Base-by-base conservation (phyloP, 2,113 vertebrate genomes). In the Xerus inauris region DNA sequence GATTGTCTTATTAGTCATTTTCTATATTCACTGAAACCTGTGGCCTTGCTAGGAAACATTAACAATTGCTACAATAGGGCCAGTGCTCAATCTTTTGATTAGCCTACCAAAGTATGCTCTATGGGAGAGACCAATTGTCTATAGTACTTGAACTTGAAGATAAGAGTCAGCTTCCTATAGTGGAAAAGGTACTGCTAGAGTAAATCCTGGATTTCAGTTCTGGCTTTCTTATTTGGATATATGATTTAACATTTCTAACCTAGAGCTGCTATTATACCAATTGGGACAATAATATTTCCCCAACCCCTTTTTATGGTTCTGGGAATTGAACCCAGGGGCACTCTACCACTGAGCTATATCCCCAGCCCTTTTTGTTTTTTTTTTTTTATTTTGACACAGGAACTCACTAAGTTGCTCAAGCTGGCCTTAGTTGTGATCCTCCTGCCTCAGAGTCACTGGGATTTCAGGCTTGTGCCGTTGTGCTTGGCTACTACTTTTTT, bases 221-320 rank as follows among this genome's bases (percentile, higher is more conserved):
- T 92, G 38, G 28, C 40, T 89, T 93, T 73, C 75, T 96, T 89
- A 47, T 13, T 82, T 92, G 47, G 65, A 14, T 71, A 13, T 62
- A 14, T 85, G 79, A 42, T 67, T 64, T 90, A 84, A 65, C 22
- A 42, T 79, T 96, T 91, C 42, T 93, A 87, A 91, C 22, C 3
- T 64, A 90, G 54, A 84, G 69, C 73, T 90, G 75, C 26, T 54
- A 0, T 89, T 82, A 54, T 40, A 24, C 8, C 51, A 72, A 0
- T 57, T 76, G 38, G 49, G 22, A 82, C 75, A 89, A 8, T 72
- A 76, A 65, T 20, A 89, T 16, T 16, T 6, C 54, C 19, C 19
- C 54, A 5, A 5, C 5, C 54, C 19, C 19, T 19, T 19, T 7
- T 20, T 8, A 10, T 32, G 32, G 16, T 69, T 13, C 65, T 35